Percentiles rank a stretch among this genome's conserved stretches.
phyloP scores from a whole-genome alignment of 2,888 invertebrate genomes.

The Drosophila yooni region DNA sequence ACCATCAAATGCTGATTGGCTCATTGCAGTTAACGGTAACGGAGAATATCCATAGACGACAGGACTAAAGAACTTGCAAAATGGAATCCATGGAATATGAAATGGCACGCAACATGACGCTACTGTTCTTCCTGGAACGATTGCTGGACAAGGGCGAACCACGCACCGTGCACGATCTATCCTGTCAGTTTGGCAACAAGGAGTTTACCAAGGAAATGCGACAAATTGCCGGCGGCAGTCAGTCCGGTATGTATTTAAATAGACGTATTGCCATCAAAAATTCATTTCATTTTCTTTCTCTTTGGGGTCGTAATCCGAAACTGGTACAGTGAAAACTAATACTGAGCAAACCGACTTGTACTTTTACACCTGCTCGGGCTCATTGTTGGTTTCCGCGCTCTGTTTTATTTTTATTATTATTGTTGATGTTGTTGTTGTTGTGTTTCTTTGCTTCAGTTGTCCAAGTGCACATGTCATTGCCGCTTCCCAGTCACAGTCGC shows the following conservation, averaged over 20 bases:
- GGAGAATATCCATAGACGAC: conserved; percentile 46
- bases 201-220: conserved; percentile 99
- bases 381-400: conserved; percentile 38
- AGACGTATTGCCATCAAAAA: neutral
- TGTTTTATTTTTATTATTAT: conserved; percentile 16
- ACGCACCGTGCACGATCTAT: conserved; percentile 97
- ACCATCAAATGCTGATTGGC: conserved; percentile 33
- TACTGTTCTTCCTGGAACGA: conserved; percentile 99
- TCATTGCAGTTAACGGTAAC: conserved; percentile 67
- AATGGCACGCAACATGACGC: conserved; percentile 96
- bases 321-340: conserved; percentile 51
- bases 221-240: conserved; percentile 97
- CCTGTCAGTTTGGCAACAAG: conserved; percentile 99
- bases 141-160: conserved; percentile 98
- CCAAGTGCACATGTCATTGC: conserved; percentile 69
- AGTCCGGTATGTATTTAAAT: conserved; percentile 89
- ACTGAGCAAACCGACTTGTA: conserved; percentile 37
- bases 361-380: conserved; percentile 62
- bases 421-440: conserved; percentile 24
- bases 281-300: conserved; percentile 65
- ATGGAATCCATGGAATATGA: conserved; percentile 98
- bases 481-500: conserved; percentile 28
- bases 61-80: conserved; percentile 30
- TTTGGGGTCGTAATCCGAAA: conserved; percentile 38
- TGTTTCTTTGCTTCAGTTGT: conserved; percentile 43